Conservation (phyloP, 2,888 invertebrate species). For the Ypsolopha sequella region DNA sequence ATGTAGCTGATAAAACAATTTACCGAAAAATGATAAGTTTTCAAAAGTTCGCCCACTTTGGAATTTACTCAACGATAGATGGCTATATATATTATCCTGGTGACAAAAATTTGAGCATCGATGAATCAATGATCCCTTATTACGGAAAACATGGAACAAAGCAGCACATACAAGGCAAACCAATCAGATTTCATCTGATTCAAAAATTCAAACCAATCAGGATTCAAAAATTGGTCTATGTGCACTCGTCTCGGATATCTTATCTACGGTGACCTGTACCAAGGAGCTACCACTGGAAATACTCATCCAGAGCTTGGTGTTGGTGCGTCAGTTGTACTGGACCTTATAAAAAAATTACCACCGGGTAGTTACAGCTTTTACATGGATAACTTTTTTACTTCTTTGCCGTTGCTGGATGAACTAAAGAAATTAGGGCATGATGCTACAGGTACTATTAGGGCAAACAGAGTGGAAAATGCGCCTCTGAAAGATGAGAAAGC, state of each 20-base stretch:
- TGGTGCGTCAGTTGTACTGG: slow-evolving; percentile 9
- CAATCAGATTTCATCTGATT: slow-evolving; percentile 18
- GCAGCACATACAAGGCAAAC: slow-evolving; percentile 18
- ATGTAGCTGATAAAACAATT: slow-evolving; percentile 18
- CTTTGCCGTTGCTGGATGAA: slow-evolving; percentile 8
- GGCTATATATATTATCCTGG: slow-evolving; percentile 13
- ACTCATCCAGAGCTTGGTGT: slow-evolving; percentile 9
- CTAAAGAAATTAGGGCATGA: slow-evolving; percentile 5
- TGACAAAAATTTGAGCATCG: slow-evolving; percentile 18
- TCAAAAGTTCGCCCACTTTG: slow-evolving; percentile 21
- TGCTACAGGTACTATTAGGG: not conserved
- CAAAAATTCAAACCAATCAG: too few relatives aligned
- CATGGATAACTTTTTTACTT: slow-evolving; percentile 8
- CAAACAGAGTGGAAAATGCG: slow-evolving; percentile 2
- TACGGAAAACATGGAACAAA: slow-evolving; percentile 19
- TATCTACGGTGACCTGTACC: slow-evolving; percentile 19
- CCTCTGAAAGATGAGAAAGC: slow-evolving; percentile 2
- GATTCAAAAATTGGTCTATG: slow-evolving; percentile 19
- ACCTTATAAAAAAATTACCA: slow-evolving; percentile 7
- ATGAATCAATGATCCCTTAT: slow-evolving; percentile 30
- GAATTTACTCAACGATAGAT: slow-evolving; percentile 17
- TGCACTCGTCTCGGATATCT: slow-evolving; percentile 17
- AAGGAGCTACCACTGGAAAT: slow-evolving; percentile 13
- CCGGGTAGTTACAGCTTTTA: not conserved
- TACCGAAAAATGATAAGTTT: slow-evolving; percentile 17